These are phyloP conservation scores for Drosophila dunni DNA, from an alignment of 1,140 invertebrate species.

Conservation along the genomic window DNA sequence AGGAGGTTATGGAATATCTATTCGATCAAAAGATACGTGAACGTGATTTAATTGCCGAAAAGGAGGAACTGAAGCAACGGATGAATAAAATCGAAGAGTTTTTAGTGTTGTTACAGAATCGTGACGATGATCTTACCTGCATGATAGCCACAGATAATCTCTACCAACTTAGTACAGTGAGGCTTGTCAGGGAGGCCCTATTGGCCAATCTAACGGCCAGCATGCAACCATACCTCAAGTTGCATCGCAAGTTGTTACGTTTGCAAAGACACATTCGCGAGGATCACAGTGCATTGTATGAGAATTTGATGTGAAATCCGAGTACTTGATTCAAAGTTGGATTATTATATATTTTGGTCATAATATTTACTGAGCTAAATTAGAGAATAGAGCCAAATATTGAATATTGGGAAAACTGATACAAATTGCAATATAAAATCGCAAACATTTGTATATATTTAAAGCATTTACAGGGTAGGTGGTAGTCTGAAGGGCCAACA, in stretches of 20 bases:
- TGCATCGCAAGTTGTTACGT: constrained; percentile 50
- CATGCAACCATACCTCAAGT: constrained; percentile 48
- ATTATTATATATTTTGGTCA: not conserved
- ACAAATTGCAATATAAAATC: too few relatives aligned
- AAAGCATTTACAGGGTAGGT: not conserved
- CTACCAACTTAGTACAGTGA: constrained; percentile 57
- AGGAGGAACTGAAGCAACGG: constrained; percentile 50
- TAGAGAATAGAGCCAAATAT: too few relatives aligned
- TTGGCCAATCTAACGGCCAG: constrained; percentile 19
- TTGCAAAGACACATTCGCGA: constrained; percentile 46
- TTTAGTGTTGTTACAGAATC: constrained; percentile 47
- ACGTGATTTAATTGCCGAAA: constrained; percentile 42
- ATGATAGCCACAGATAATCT: constrained; percentile 52
- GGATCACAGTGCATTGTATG: constrained; percentile 36
- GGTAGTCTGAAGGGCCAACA: not conserved
- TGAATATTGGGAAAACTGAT: too few relatives aligned
- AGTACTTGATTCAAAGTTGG: constrained; percentile 8
- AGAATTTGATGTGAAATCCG: constrained; percentile 22
- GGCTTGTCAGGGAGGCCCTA: constrained; percentile 34
- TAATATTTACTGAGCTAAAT: too few relatives aligned
- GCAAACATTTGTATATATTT: too few relatives aligned
- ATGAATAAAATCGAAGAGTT: constrained; percentile 44
- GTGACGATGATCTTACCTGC: constrained; percentile 47
- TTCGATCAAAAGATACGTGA: constrained; percentile 53
- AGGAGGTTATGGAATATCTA: constrained; percentile 60